Evolutionary conservation across 2,113 vertebrate genomes (phyloP), one percentile per base, ranked within the genome.

Genomic region (Semicossyphus pulcher): DNA sequence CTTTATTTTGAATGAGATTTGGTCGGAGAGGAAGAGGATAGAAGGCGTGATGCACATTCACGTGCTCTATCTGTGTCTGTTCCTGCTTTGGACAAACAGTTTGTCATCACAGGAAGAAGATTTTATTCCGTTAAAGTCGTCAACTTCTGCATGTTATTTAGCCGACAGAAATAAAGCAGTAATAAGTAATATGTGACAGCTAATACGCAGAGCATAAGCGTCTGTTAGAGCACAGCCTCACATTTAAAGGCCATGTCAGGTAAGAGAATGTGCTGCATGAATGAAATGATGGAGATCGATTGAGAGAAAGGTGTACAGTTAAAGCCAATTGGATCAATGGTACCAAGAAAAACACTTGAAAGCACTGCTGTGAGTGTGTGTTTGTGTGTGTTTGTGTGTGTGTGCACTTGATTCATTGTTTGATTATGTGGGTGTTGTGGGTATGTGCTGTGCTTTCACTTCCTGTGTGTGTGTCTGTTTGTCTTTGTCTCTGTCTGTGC

Each of bases 381-480:
- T 28, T 16, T 52, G 12, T 47, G 53, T 10, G 47, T 39, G 45
- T 63, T 64, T 47, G 58, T 70, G 54, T 73, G 71, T 45, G 75
- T 65, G 67, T 9, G 7, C 36, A 66, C 57, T 53, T 74, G 68
- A 86, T 86, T 83, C 77, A 84, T 80, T 81, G 63, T 73, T 72
- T 80, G 68, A 82, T 60, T 44, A 58, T 75, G 70, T 75, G 72
- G 60, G 52, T 64, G 71, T 58, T 84, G 54, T 75, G 52, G 57
- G 47, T 83, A 12, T 47, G 15, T 54, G 56, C 59, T 69, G 71
- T 62, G 32, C 69, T 81, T 81, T 78, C 61, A 64, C 74, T 81
- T 78, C 75, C 72, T 79, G 11, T 57, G 10, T 66, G 6, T 31
- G 26, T 67, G 44, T 75, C 3, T 56, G 23, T 68, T 31, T 59